A percentile compares a stretch with the other conserved stretches of the same genome.
These are phyloP conservation scores for Hippoglossus hippoglossus DNA, from an alignment of 2,797 vertebrate species.

Conservation along the genomic window DNA sequence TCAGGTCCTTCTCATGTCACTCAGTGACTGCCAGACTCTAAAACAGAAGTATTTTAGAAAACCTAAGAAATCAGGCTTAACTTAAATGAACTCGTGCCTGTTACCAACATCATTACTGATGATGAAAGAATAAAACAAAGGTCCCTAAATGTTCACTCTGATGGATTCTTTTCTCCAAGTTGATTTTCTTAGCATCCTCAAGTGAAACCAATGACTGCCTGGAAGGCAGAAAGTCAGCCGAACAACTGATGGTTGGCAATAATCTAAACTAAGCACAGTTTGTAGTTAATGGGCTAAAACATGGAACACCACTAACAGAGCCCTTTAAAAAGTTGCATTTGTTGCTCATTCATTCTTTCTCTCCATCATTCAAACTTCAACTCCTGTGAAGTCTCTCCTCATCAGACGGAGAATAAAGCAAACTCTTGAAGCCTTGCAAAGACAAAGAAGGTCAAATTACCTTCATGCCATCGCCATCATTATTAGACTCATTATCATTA, in stretches of 20 bases:
- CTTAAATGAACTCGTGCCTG: background rate
- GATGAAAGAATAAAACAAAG: conserved; percentile 12
- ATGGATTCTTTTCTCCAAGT: conserved; percentile 26
- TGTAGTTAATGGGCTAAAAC: conserved; percentile 55
- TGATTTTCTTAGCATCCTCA: conserved; percentile 32
- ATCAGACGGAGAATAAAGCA: conserved; percentile 49
- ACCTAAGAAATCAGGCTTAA: too few species aligned
- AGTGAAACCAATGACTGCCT: conserved; percentile 31
- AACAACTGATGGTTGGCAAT: conserved; percentile 1
- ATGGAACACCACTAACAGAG: background rate
- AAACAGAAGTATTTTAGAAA: too few species aligned
- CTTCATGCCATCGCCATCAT: conserved; percentile 60
- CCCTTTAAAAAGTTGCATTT: conserved; percentile 16
- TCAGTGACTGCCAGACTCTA: too few species aligned
- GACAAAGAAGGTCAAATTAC: conserved; percentile 60
- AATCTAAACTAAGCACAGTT: conserved; percentile 37
- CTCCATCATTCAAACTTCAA: conserved; percentile 34
- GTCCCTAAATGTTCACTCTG: background rate
- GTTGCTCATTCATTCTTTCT: conserved; percentile 20
- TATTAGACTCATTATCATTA: conserved; percentile 72
- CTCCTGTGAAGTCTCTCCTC: conserved; percentile 40
- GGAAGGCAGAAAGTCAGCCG: too few species aligned
- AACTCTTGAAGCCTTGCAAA: conserved; percentile 26
- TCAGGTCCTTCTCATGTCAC: too few species aligned
- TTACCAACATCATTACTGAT: background rate